Evolutionary conservation across 1,140 invertebrate genomes (phyloP), one percentile per base, ranked within the genome.

Genomic region (Sitophilus oryzae): DNA sequence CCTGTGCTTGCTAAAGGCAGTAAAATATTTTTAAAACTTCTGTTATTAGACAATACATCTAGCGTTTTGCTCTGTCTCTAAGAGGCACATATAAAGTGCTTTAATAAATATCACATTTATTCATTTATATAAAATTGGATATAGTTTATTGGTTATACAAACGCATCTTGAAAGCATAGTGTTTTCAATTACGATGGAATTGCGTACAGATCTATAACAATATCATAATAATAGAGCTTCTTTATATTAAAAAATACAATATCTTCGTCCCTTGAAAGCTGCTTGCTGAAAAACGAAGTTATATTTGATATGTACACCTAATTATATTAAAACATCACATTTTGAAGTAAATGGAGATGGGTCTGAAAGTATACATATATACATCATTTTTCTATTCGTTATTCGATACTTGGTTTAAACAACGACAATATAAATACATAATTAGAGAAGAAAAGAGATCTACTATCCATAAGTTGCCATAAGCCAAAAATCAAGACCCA

Each of bases 301-400:
- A 40, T 62, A 61, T 46, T 14, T 61, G 63, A 65, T 65, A 64
- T 66, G 63, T 66, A 66, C 65, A 66, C 59, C 58, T 65, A 65
- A 40, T 16, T 36, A 54, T 49, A 60, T 60, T 59, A 61, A 56
- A 63, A 66, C 65, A 66, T 66, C 65, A 66, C 65, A 66, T 59
- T 61, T 55, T 52, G 54, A 60, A 61, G 30, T 55, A 47, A 48
- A 47, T 47, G 25, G 25, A 30, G 25, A 30, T 11, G 25, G 25
- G 25, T 30, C 25, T 30, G 25, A 11, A 30, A n/a, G n/a, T n/a
- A n/a, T n/a, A 30, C 25, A 30, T 30, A 30, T 30, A 6, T 30
- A 30, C 25, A 30, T 30, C 25, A 30, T 30, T 30, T n/a, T n/a
- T n/a, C n/a, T n/a, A n/a, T n/a, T n/a, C n/a, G n/a, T n/a, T n/a